These are phyloP conservation scores for Turritopsis rubra DNA, from an alignment of 30 jellyfish, hydroid and myxozoan genomes.

Conservation along the genomic window DNA sequence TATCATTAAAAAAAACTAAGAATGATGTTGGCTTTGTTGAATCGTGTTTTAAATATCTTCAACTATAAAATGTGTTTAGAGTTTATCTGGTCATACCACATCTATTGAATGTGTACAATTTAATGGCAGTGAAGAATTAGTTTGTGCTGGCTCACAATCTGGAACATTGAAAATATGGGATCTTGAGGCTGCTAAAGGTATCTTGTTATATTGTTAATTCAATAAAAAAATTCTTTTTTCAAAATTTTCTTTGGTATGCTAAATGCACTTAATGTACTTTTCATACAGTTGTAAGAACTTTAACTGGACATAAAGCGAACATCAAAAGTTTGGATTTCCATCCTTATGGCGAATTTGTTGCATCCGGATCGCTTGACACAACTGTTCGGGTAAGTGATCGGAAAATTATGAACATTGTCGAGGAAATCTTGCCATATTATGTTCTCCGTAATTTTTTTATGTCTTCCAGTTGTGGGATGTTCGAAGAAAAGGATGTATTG, in stretches of 20 bases:
- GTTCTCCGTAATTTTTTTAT: background rate
- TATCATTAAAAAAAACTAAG: too few species aligned
- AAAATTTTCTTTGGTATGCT: background rate
- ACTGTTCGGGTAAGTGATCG: constrained; percentile 67
- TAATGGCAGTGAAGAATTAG: constrained; percentile 82
- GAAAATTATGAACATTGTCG: too few species aligned
- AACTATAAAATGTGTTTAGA: constrained; percentile 26
- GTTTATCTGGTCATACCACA: constrained; percentile 96
- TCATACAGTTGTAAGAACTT: constrained; percentile 76
- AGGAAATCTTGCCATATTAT: too few species aligned
- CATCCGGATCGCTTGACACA: constrained; percentile 98
- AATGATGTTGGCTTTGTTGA: too few species aligned
- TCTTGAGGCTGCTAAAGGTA: constrained; percentile 95
- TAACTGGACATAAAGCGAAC: constrained; percentile 93
- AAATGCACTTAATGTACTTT: background rate
- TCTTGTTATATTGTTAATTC: background rate
- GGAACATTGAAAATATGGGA: constrained; percentile 97
- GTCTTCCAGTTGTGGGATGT: constrained; percentile 88
- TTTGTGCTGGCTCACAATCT: constrained; percentile 94
- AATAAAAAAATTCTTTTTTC: too few species aligned
- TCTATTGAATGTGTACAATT: constrained; percentile 94
- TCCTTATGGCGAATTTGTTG: constrained; percentile 98
- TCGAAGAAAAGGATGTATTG: constrained; percentile 93
- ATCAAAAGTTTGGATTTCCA: constrained; percentile 85
- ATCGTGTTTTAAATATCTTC: too few species aligned